Evolutionary conservation across 2,113 vertebrate genomes (phyloP).

Genomic region (Gallinago jamesoni): DNA sequence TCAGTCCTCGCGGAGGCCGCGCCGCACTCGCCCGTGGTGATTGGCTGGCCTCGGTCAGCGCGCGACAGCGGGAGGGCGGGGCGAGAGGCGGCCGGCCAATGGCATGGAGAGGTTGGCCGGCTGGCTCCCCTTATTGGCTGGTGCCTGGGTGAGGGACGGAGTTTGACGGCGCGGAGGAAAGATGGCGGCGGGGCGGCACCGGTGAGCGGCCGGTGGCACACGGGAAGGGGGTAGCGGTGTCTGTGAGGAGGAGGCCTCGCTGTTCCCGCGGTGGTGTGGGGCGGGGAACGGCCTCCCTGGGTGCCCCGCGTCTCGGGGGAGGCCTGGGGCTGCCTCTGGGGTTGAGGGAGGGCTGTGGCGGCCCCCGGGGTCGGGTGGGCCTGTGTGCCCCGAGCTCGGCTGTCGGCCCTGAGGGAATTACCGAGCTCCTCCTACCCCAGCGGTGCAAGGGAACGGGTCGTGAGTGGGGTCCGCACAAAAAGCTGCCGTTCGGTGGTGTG

Average conservation of each 20-base stretch:
- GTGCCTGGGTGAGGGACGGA: background rate
- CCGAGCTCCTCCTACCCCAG: background rate
- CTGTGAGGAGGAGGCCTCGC: no score
- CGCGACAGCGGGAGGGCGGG: background rate
- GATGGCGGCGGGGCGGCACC: background rate
- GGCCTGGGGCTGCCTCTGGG: background rate
- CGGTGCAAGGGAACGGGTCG: fast-evolving
- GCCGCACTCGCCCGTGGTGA: background rate
- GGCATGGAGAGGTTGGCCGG: no score
- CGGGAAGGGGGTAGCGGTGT: no score
- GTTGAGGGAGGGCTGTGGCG: no score
- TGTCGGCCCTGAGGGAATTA: background rate
- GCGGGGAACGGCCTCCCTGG: background rate
- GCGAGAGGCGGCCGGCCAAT: background rate
- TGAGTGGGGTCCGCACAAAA: background rate
- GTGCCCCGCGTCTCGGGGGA: no score
- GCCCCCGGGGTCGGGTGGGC: background rate
- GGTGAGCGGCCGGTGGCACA: background rate
- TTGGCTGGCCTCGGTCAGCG: background rate
- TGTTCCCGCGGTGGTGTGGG: background rate
- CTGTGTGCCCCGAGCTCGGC: background rate
- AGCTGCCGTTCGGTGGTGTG: fast-evolving
- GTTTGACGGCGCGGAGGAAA: background rate
- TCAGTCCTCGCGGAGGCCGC: background rate
- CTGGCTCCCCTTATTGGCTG: background rate